Evolutionary conservation across 2,797 vertebrate genomes (phyloP), one percentile per base, ranked within the genome.

Genomic region (Smutsia gigantea): DNA sequence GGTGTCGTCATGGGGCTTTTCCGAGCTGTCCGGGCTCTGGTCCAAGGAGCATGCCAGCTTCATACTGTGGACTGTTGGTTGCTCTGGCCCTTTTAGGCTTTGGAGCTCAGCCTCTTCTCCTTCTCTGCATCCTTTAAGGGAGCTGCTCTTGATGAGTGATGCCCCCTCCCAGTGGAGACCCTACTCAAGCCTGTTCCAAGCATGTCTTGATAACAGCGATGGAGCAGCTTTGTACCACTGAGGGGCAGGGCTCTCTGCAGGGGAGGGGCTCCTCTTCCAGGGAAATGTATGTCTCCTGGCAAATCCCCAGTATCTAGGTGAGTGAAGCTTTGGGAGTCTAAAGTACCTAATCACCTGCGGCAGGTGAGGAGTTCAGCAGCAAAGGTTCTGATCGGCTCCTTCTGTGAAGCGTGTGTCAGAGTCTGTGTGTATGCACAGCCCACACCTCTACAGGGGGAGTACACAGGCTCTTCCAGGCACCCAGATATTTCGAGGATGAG

Each of bases 181-280:
- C 79, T 81, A 23, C 34, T 34, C 51, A 39, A 61, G 15, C 71
- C n/a, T 19, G 5, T 37, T 53, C 53, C 29, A 23, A 37, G 46
- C 34, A 7, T 4, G 4, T 17, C 27, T 39, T 31, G 31, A 21
- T 12, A 46, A 4, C 3, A 7, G 19, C 7, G 0, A 18, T 0
- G 2, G 29, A 29, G 53, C 27, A 61, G 31, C 75, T 4, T 12
- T 53, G 31, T 21, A 27, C 7, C 3, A 3, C 27, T 0, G 21
- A 17, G 74, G n/a, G 11, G 55, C 75, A 31, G 63, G 59, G 46
- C 59, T 61, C 31, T 59, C 46, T 69, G 12, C 7, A 7, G 18
- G 21, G 42, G 13, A 29, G 10, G 4, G 57, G 13, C 8, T 53
- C 55, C 71, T 27, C 19, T 72, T 34, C 83, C 61, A 9, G 61